phyloP scores from a whole-genome alignment of 2,113 vertebrate genomes.

The Ochotona curzoniae region DNA sequence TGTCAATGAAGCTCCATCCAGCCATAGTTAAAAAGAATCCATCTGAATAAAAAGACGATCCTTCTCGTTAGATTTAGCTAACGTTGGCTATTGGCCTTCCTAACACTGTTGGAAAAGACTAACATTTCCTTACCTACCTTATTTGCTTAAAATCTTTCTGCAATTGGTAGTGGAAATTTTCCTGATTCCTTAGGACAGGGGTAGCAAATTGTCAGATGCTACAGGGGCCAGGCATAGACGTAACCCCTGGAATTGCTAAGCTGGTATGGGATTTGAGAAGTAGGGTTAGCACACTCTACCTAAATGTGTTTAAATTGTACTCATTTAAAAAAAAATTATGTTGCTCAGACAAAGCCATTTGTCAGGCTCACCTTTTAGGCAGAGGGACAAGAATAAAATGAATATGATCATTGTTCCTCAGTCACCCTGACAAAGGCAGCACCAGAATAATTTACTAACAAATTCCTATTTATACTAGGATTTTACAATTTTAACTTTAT shows the following conservation, averaged over 20 bases:
- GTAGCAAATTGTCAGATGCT: background rate
- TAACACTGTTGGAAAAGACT: background rate
- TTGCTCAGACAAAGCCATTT: background rate
- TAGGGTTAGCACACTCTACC: background rate
- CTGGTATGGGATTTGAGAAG: background rate
- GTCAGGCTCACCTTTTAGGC: background rate
- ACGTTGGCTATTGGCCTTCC: background rate
- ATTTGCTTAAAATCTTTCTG: background rate
- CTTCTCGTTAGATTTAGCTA: background rate
- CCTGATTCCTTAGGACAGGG: background rate
- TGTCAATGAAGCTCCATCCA: background rate
- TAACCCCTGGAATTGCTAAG: background rate
- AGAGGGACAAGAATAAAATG: background rate
- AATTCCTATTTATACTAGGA: background rate
- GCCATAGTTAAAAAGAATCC: background rate
- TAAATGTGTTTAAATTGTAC: background rate
- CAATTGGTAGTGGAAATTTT: background rate
- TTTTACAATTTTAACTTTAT: background rate
- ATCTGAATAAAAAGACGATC: conserved; percentile 17
- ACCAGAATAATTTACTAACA: background rate
- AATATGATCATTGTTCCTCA: background rate
- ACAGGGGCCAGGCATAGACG: background rate
- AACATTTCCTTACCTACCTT: background rate
- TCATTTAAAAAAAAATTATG: background rate
- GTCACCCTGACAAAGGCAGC: background rate